Base-by-base conservation (phyloP, 92 coral and sea anemone species). In the Actinernus sp. region DNA sequence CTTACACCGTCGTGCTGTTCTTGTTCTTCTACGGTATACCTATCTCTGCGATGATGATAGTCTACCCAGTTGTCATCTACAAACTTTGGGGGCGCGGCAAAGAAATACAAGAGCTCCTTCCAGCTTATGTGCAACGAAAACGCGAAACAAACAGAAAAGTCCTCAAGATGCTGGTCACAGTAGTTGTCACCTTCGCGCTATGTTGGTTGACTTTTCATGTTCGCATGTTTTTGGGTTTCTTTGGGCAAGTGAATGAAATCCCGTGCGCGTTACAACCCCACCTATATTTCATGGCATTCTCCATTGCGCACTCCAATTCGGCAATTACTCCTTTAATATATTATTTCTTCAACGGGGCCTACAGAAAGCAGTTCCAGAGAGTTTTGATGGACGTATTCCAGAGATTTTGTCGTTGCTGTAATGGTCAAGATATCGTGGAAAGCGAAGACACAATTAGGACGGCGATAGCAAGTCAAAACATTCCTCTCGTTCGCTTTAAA, bases 191-290 rank as follows among this genome's bases (percentile, higher is more conserved):
- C 9, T 85, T 78, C 19, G 82, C 91, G 5, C 61, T 85, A 1
- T 85, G 86, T 30, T 85, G 91, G 91, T 46, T 85, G 12, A 82
- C 91, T 4, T 66, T 69, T 27, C 85, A 85, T 20, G 78, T 85
- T 1, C 40, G 60, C 2, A 77, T 55, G 77, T 78, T 85, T 69
- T 19, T 85, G 37, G 78, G 78, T 2, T 70, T 70, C 31, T 70
- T 70, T 31, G 78, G 78, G 0, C 23, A 41, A 20, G n/a, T 31
- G 0, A 70, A 70, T 22, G 43, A 57, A 12, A 70, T 70, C 2
- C 78, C 78, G 0, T 70, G 78, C 23, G 32, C 55, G 1, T 2
- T 70, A 19, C 19, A 70, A 17, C 58, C 54, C 0, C 66, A 71
- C 58, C 44, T 64, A 2, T 49, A 22, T 12, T 85, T 85, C 44